Base-by-base conservation (phyloP, 2,888 invertebrate genomes). In the Syrista parreyssii region DNA sequence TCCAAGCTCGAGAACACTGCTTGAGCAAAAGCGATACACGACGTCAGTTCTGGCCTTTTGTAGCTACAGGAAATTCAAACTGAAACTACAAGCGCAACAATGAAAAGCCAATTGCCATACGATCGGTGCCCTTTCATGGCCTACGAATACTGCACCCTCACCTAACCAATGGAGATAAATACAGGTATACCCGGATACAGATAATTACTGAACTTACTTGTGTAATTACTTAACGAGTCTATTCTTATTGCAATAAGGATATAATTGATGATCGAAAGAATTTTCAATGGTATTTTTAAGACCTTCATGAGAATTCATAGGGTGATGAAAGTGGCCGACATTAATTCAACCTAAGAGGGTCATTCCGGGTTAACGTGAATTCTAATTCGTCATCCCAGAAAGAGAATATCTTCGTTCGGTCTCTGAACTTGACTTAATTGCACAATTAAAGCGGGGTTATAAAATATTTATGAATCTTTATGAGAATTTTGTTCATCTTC, bases 391-490 rank as follows among this genome's bases (percentile, higher is more conserved):
- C 55, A 23, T 55, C 9, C 23, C 9, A 9, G 36, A 36, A 6
- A 0, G 6, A 55, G 23, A 2, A 55, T 55, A 23, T 23, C 55
- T 55, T 55, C 23, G 23, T 23, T 55, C 55, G 55, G 35, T 79
- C 69, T 72, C 75, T 74, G 68, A 73, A 73, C 76, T 78, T 36
- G 23, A 68, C 74, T 74, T 84, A 86, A 86, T 86, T 83, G 85
- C 82, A 75, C 83, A 82, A 83, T 87, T 87, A 86, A 83, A 83
- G 73, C 82, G 81, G 84, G 76, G 82, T 83, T 79, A 78, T 87
- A 82, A 84, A 87, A 87, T 87, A 86, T 87, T 87, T 85, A 86
- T 86, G 86, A 84, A 80, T 40, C 3, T 82, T 84, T 82, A 86
- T 82, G 81, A 83, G 85, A 86, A 84, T 85, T 86, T 85, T 55